Base-by-base conservation (phyloP, 1,140 invertebrate species). In the Dryas iulia region DNA sequence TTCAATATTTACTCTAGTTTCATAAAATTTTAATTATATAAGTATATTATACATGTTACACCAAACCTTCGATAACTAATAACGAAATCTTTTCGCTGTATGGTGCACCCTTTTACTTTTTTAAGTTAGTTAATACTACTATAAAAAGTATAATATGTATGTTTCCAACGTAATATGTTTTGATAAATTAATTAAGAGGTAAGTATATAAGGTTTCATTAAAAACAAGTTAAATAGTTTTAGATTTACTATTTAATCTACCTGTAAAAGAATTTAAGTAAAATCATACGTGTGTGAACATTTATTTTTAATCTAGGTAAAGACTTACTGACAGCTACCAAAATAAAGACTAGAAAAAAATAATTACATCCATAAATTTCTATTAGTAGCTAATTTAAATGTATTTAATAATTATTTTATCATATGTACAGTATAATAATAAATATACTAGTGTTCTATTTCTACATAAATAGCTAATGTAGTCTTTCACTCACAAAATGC, bases 331-430 rank as follows among this genome's bases (percentile, higher is more conserved):
- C 24, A 58, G 47, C 26, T 56, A 67, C 62, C 57, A 67, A 67
- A 33, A 54, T 59, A 72, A 64, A 68, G 70, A 72, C 70, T 72
- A 72, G 70, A 72, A 68, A 61, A 67, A 11, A 33, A 66, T 67
- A 66, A 60, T 47, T 53, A 68, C 26, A 62, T 53, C 6, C 14
- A 67, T 67, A 68, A 66, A 56, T 52, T 53, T 57, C 10, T 65
- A 64, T 66, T 47, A 18, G 35, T 26, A 31, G 11, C 57, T 64
- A 62, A 35, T 59, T 33, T 56, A 58, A 47, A 28, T 56, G 23
- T 67, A 30, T 53, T 28, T 53, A 62, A 28, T 47, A 47, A 58
- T 47, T 56, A 12, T 56, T 18, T 58, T 24, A 24, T 53, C 11
- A 28, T 69, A 69, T 69, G n/a, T 69, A 69, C 66, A 69, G 56